phyloP scores from a whole-genome alignment of 2,888 invertebrate genomes.

The Antitype chi region DNA sequence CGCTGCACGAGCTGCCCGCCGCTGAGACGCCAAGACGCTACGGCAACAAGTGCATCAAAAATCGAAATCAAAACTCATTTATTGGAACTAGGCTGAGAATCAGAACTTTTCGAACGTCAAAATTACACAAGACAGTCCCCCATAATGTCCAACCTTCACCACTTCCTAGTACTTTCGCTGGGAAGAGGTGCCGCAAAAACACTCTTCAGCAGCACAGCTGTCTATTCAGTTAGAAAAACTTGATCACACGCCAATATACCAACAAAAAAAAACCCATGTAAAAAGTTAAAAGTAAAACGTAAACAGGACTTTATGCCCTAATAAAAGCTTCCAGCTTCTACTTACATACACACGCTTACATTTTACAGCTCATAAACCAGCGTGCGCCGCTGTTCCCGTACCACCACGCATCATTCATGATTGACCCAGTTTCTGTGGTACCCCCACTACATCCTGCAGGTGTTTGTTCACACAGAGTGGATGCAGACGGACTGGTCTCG shows the following conservation, averaged over 20 bases:
- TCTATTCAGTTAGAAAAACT: not conserved
- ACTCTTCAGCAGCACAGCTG: not conserved
- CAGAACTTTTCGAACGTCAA: not conserved
- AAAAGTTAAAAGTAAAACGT: not conserved
- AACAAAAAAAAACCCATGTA: no score
- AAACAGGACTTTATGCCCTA: not conserved
- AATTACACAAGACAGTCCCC: not conserved
- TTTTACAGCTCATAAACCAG: not conserved
- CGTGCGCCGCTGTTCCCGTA: not conserved
- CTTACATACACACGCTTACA: not conserved
- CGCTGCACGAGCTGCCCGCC: conserved; percentile 72
- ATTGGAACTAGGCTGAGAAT: no score
- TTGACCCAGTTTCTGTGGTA: not conserved
- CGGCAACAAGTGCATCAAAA: conserved; percentile 61
- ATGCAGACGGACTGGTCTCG: conserved; percentile 66
- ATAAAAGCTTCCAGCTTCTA: not conserved
- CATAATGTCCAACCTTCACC: not conserved
- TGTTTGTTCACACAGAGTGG: conserved; percentile 62
- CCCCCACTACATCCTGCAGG: conserved; percentile 4
- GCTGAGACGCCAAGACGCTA: conserved; percentile 72
- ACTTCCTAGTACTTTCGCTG: not conserved
- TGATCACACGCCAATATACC: not conserved
- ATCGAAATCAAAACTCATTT: no score
- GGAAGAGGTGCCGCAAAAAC: not conserved
- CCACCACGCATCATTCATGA: not conserved